These are phyloP conservation scores for Epinephelus malabaricus DNA, from an alignment of 2,797 vertebrate genomes.

Conservation along the genomic window DNA sequence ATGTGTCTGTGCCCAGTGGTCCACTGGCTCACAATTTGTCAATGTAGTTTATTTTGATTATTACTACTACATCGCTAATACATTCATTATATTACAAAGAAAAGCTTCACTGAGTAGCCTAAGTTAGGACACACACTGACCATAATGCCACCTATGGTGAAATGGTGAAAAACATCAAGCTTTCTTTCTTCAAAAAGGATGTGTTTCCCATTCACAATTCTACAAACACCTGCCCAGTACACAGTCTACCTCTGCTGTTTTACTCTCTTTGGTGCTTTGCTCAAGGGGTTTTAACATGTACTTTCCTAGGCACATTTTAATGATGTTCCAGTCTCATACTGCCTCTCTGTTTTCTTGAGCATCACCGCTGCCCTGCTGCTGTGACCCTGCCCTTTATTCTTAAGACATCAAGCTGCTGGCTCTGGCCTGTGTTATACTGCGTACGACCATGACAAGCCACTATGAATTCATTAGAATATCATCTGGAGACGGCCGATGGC, in stretches of 20 bases:
- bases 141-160: background rate
- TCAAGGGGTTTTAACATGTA: conserved; percentile 23
- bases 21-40: background rate
- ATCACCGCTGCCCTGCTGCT: conserved; percentile 3
- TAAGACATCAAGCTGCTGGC: conserved; percentile 41
- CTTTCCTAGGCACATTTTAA: conserved; percentile 5
- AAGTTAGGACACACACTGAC: background rate
- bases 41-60: background rate
- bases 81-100: background rate
- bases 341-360: conserved; percentile 18
- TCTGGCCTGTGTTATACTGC: conserved; percentile 18
- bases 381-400: conserved; percentile 43
- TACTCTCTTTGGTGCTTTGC: conserved; percentile 1
- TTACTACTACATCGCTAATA: background rate
- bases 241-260: background rate
- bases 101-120: background rate
- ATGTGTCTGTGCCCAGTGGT: background rate
- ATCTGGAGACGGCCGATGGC: conserved; percentile 56
- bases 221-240: conserved; percentile 4
- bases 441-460: conserved; percentile 47
- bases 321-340: background rate
- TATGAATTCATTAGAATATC: conserved; percentile 65
- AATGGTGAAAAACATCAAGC: background rate
- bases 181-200: background rate
- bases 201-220: background rate